These are phyloP conservation scores for Rhipidura dahli DNA, from an alignment of 2,113 vertebrate genomes.

Conservation along the genomic window DNA sequence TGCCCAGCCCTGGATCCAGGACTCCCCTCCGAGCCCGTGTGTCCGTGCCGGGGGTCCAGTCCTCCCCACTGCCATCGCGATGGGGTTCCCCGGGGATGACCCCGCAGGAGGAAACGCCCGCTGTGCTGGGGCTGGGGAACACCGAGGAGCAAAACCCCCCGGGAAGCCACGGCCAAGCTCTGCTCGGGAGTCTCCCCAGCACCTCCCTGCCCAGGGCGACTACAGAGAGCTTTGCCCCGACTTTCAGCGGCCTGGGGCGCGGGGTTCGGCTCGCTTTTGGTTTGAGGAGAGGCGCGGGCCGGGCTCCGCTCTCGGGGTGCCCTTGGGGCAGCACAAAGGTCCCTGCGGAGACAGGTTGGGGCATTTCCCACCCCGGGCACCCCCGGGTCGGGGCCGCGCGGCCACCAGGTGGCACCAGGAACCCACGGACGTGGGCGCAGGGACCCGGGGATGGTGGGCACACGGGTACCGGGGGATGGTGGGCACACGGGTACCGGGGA, in stretches of 20 bases:
- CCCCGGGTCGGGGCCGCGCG: neutral
- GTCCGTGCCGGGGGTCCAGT: neutral
- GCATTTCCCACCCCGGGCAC: neutral
- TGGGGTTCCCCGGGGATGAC: neutral
- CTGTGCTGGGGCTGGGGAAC: neutral
- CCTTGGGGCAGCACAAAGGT: accelerated
- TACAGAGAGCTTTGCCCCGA: neutral
- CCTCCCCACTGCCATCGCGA: neutral
- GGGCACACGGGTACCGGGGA: no score
- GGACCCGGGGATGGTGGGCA: neutral
- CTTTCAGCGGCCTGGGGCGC: neutral
- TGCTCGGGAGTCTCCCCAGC: accelerated
- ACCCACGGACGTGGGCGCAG: neutral
- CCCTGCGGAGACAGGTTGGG: neutral
- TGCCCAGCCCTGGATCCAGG: no score
- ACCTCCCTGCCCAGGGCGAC: neutral
- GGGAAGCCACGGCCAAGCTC: neutral
- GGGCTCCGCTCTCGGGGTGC: neutral
- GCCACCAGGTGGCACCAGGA: slow-evolving; percentile 33
- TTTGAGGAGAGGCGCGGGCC: neutral
- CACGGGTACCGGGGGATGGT: neutral
- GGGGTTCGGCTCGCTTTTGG: neutral
- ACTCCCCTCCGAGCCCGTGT: neutral
- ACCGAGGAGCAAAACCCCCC: neutral
- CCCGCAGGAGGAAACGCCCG: accelerated